Evolutionary conservation across 2,113 vertebrate species (phyloP).

Genomic region (Cebus imitator): DNA sequence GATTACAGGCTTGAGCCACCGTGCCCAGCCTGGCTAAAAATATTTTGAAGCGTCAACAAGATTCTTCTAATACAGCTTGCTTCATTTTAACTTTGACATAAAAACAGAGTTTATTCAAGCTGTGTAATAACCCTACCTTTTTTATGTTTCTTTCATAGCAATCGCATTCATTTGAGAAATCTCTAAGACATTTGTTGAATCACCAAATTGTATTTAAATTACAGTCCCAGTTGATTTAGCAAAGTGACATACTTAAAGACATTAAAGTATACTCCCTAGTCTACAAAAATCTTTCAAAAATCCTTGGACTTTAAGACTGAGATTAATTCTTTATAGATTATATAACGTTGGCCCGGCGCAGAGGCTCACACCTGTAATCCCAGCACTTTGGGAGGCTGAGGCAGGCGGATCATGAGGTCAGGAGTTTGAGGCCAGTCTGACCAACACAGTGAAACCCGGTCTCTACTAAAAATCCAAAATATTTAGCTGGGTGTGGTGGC

Average conservation of each 20-base stretch:
- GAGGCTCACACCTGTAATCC: too few species aligned
- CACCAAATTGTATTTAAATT: constrained; percentile 26
- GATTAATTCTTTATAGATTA: background rate
- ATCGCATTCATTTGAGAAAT: background rate
- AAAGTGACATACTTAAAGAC: constrained; percentile 25
- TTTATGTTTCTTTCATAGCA: background rate
- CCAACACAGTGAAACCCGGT: too few species aligned
- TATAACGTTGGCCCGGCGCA: background rate
- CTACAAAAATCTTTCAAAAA: constrained; percentile 8
- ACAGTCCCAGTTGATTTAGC: background rate
- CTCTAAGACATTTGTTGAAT: background rate
- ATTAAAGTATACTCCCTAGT: background rate
- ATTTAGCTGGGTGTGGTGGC: too few species aligned
- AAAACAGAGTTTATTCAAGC: background rate
- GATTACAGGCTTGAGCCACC: too few species aligned
- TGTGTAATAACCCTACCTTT: background rate
- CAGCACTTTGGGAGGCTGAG: too few species aligned
- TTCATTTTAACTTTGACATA: constrained; percentile 10
- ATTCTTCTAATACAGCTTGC: background rate
- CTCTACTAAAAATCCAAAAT: too few species aligned
- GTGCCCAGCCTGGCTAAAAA: background rate
- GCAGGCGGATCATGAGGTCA: too few species aligned
- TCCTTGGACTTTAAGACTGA: background rate
- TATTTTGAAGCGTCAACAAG: background rate
- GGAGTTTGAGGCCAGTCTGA: too few species aligned